phyloP scores from a whole-genome alignment of 2,888 invertebrate genomes.

The Synergus umbraculus region DNA sequence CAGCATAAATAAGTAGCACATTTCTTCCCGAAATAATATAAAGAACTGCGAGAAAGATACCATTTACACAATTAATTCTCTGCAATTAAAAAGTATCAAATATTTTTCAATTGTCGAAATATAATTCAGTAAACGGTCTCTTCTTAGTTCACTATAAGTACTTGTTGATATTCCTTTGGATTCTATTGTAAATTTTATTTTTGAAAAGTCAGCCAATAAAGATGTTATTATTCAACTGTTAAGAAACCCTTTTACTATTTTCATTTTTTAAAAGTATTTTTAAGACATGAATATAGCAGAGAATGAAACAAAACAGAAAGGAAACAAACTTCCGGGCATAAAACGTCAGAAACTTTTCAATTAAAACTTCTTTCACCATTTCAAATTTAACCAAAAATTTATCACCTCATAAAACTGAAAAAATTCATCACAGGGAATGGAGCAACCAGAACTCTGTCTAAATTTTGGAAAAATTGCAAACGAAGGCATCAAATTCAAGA shows the following conservation, averaged over 20 bases:
- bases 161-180: conserved; percentile 26
- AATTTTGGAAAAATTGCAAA: conserved; percentile 42
- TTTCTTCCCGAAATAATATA: not conserved
- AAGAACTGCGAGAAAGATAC: not conserved
- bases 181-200: conserved; percentile 40
- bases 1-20: conserved; percentile 59
- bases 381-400: conserved; percentile 25
- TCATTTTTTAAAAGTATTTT: not conserved
- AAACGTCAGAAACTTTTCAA: not conserved
- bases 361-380: conserved; percentile 10
- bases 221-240: conserved; percentile 29
- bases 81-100: not conserved
- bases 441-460: conserved; percentile 36
- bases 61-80: not conserved
- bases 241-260: not conserved
- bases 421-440: conserved; percentile 51
- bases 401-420: not conserved
- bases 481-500: not conserved
- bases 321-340: not conserved
- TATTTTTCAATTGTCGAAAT: not conserved
- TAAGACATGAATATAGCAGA: not conserved
- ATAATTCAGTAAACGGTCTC: conserved; percentile 11
- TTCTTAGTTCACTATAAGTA: not conserved
- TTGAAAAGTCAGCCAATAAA: conserved; percentile 20
- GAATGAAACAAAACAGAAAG: conserved; percentile 6